Conservation (phyloP, 64 coral and sea anemone genomes). For the Anthopleura sola region DNA sequence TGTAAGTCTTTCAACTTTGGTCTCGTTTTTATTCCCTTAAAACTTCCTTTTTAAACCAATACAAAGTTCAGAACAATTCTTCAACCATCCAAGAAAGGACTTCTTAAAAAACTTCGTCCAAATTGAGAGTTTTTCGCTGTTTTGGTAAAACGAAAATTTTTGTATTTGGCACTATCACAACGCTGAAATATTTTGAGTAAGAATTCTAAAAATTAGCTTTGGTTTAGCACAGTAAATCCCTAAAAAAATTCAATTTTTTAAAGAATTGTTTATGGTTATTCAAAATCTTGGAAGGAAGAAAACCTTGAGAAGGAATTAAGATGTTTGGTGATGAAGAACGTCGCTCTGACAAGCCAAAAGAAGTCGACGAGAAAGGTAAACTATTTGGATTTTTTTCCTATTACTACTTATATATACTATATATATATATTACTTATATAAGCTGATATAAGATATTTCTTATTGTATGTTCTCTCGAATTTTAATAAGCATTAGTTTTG, state of each 20-base stretch:
- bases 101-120: background rate
- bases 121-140: background rate
- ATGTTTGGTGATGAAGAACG: background rate
- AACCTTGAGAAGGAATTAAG: background rate
- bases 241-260: background rate
- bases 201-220: background rate
- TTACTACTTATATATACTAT: no score
- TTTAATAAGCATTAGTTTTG: no score
- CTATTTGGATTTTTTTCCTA: no score
- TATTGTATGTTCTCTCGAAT: no score
- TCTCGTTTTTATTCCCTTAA: background rate
- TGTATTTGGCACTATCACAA: background rate
- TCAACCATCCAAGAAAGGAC: background rate
- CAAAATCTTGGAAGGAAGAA: background rate
- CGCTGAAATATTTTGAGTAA: no score
- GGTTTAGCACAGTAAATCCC: background rate
- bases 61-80: background rate
- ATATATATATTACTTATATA: no score
- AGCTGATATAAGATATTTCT: no score
- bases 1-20: background rate
- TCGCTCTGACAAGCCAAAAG: background rate
- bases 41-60: background rate
- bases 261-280: background rate
- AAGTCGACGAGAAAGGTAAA: background rate
- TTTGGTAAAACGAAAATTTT: background rate